These are phyloP conservation scores for Notospermus geniculatus DNA, from an alignment of 1,140 invertebrate species.

Conservation along the genomic window DNA sequence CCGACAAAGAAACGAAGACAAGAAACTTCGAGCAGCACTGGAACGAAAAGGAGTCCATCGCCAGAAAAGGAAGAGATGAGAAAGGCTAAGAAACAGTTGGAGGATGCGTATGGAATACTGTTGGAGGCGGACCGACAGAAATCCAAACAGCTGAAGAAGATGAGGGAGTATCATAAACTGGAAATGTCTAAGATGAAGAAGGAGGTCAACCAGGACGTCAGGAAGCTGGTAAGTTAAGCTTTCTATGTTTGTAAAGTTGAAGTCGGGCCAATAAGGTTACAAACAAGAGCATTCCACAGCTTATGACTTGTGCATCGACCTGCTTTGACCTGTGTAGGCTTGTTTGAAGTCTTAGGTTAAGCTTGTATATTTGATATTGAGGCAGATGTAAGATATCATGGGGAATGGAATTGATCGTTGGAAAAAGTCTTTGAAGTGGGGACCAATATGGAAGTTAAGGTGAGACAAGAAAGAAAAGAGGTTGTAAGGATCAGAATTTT, in stretches of 20 bases:
- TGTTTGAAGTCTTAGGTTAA: no score
- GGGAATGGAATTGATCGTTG: no score
- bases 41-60: conserved; percentile 19
- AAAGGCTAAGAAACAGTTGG: conserved; percentile 26
- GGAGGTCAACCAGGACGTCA: conserved; percentile 25
- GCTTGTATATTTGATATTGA: no score
- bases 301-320: no score
- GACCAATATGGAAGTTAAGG: no score
- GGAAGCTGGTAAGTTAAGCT: conserved; percentile 28
- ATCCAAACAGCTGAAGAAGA: conserved; percentile 21
- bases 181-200: conserved; percentile 26
- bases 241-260: conserved; percentile 4
- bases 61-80: conserved; percentile 28
- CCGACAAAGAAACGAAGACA: conserved; percentile 19
- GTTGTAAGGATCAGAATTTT: no score
- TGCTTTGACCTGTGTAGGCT: no score
- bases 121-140: conserved; percentile 18
- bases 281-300: no score
- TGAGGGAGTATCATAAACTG: conserved; percentile 21
- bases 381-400: no score
- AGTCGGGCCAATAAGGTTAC: no score
- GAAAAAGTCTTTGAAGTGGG: no score
- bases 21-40: conserved; percentile 1
- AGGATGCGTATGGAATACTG: conserved; percentile 22
- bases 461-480: no score